Evolutionary conservation across 2,113 vertebrate species (phyloP).

Genomic region (Isichthys henryi): DNA sequence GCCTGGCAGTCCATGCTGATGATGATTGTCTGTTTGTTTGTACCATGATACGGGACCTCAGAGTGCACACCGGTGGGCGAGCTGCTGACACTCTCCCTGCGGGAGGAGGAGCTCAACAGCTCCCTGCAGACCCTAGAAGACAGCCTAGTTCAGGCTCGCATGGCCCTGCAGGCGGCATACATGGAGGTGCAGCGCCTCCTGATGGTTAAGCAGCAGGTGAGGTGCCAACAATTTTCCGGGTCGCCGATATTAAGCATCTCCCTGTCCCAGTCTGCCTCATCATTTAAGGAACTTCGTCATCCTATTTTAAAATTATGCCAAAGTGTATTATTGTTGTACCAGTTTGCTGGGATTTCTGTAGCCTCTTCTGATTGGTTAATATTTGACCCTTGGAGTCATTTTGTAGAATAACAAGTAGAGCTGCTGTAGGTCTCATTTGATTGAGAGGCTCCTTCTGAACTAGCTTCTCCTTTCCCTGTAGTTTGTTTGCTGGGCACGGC

Average conservation of each 20-base stretch:
- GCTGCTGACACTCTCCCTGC: conserved; percentile 79
- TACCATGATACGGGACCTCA: conserved; percentile 38
- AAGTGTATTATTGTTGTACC: not conserved
- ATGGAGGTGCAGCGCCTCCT: conserved; percentile 85
- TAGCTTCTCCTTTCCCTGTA: not conserved
- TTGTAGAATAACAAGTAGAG: not conserved
- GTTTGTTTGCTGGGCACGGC: not conserved
- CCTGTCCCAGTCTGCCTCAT: not conserved
- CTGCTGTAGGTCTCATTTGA: not conserved
- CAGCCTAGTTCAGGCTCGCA: conserved; percentile 75
- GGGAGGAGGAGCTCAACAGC: conserved; percentile 82
- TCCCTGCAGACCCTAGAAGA: conserved; percentile 75
- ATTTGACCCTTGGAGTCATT: not conserved
- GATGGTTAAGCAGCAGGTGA: conserved; percentile 86
- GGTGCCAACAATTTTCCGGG: not conserved
- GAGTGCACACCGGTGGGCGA: conserved; percentile 85
- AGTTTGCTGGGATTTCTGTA: not conserved
- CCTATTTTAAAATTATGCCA: not conserved
- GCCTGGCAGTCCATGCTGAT: not conserved
- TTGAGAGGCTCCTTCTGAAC: not conserved
- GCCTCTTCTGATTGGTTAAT: not conserved
- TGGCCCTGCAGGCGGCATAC: conserved; percentile 79
- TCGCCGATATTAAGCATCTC: not conserved
- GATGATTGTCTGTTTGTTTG: not conserved
- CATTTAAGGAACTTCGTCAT: not conserved